Evolutionary conservation across 2,797 vertebrate species (phyloP).

Genomic region (Pteropus rufus): DNA sequence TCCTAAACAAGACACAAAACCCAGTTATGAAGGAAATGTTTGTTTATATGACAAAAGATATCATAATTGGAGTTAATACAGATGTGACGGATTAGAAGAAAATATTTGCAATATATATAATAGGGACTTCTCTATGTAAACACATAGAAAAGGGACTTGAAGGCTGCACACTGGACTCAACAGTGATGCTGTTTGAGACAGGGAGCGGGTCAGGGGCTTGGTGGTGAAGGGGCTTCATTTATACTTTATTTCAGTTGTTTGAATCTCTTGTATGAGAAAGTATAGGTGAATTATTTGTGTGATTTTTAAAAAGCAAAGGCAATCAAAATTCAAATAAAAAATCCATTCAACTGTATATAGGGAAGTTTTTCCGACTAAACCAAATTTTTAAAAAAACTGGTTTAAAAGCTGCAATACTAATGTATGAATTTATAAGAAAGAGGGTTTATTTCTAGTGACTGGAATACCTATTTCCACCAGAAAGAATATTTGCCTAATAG

Average conservation of each 20-base stretch:
- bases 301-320: neutral
- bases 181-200: neutral
- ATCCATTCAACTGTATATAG: neutral
- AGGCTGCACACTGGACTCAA: neutral
- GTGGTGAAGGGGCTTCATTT: neutral
- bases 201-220: neutral
- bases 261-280: neutral
- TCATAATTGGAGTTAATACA: neutral
- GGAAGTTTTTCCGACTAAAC: neutral
- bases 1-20: neutral
- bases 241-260: neutral
- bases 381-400: neutral
- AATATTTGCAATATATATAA: neutral
- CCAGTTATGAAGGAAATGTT: neutral
- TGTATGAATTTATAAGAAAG: neutral
- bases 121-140: neutral
- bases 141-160: neutral
- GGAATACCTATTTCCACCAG: neutral
- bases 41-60: neutral
- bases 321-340: neutral
- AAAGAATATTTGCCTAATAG: slow-evolving; percentile 15
- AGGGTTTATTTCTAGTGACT: neutral
- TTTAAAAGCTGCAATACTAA: neutral
- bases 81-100: neutral
- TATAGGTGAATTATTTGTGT: neutral